These are phyloP conservation scores for Exaiptasia diaphana DNA, from an alignment of 64 coral and sea anemone species.

Conservation along the genomic window DNA sequence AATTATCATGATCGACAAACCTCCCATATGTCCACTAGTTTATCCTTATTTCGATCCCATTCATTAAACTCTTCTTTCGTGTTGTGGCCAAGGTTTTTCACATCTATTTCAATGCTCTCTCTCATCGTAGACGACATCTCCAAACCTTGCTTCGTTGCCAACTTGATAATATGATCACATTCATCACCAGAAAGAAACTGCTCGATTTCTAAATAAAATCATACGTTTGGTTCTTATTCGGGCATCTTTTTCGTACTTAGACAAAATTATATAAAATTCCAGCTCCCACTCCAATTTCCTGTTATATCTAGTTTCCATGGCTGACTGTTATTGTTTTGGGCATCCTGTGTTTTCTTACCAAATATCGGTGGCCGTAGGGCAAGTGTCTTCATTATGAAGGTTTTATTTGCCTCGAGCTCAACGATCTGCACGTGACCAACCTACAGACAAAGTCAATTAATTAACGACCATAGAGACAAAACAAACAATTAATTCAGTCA, in stretches of 20 bases:
- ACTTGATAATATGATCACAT: slow-evolving; percentile 40
- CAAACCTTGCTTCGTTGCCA: slow-evolving; percentile 32
- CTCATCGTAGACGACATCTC: slow-evolving; percentile 6
- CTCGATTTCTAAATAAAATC: slow-evolving; percentile 28
- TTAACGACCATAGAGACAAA: too few species aligned
- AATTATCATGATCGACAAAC: too few species aligned
- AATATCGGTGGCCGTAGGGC: not conserved
- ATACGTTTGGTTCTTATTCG: not conserved
- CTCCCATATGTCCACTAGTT: not conserved
- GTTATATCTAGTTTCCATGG: not conserved
- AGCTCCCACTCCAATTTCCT: not conserved
- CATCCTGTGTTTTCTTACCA: not conserved
- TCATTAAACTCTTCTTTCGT: not conserved
- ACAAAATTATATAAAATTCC: not conserved
- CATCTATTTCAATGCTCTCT: not conserved
- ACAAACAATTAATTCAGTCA: too few species aligned
- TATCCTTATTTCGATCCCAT: not conserved
- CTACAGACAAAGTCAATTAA: not conserved
- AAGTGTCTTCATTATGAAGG: not conserved
- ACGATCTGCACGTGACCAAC: slow-evolving; percentile 39
- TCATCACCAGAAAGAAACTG: slow-evolving; percentile 39
- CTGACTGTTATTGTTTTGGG: not conserved
- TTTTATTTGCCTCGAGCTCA: not conserved
- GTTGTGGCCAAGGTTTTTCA: not conserved
- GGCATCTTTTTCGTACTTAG: not conserved